Conservation (phyloP, 64 coral and sea anemone genomes). For the Platygyra sinensis region DNA sequence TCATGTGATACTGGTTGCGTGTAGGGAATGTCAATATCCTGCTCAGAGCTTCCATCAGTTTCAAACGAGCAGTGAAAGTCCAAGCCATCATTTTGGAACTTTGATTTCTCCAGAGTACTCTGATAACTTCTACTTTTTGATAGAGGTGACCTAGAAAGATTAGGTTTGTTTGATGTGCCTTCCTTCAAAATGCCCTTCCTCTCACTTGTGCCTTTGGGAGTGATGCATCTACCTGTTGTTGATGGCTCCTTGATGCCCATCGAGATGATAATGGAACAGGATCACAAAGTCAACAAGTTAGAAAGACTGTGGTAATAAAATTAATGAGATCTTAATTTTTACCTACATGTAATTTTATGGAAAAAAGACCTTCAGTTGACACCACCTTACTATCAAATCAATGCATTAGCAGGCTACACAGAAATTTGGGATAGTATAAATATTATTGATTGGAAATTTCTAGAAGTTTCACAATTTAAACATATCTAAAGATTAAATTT, state of each 20-base stretch:
- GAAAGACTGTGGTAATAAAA: too few relatives aligned
- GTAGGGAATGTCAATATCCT: slow-evolving; percentile 36
- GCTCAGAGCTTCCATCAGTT: slow-evolving; percentile 52
- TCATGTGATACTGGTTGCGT: slow-evolving; percentile 62
- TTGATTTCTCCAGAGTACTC: slow-evolving; percentile 29
- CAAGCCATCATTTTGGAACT: slow-evolving; percentile 43
- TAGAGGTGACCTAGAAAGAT: background rate
- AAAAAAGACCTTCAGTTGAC: too few relatives aligned
- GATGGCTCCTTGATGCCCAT: slow-evolving; percentile 2
- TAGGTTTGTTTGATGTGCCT: slow-evolving; percentile 49
- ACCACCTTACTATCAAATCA: too few relatives aligned
- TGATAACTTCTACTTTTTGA: slow-evolving; percentile 2
- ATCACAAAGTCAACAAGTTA: too few relatives aligned
- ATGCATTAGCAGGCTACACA: too few relatives aligned
- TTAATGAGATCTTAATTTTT: too few relatives aligned
- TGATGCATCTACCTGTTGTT: background rate
- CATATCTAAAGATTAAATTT: too few relatives aligned
- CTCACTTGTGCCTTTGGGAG: slow-evolving; percentile 14
- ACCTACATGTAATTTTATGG: too few relatives aligned
- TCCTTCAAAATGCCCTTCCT: slow-evolving; percentile 61
- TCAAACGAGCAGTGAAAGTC: slow-evolving; percentile 87
- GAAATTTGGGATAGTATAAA: too few relatives aligned
- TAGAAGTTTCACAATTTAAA: too few relatives aligned
- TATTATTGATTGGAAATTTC: too few relatives aligned
- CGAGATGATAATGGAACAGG: too few relatives aligned